These are phyloP conservation scores for Cydia pomonella DNA, from an alignment of 1,140 invertebrate genomes.

Conservation along the genomic window DNA sequence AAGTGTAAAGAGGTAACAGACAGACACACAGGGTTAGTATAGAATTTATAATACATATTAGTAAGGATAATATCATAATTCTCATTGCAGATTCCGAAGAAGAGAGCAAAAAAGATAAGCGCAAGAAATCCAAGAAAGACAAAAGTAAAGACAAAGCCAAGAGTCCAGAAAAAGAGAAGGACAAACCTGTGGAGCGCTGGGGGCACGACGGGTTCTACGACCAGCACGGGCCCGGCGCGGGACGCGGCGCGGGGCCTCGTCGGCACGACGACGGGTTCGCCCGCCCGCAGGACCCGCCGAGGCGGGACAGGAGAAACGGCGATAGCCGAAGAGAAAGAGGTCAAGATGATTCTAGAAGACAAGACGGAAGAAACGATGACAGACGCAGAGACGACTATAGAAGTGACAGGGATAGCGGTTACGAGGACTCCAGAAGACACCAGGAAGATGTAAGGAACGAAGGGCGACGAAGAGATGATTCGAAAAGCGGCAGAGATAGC, in stretches of 20 bases:
- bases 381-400: slow-evolving; percentile 35
- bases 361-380: slow-evolving; percentile 40
- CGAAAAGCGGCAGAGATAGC: slow-evolving; percentile 36
- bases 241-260: slow-evolving; percentile 36
- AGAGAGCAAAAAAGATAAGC: slow-evolving; percentile 53
- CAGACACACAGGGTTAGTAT: no score
- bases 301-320: slow-evolving; percentile 35
- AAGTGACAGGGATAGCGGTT: slow-evolving; percentile 36
- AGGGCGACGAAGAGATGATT: slow-evolving; percentile 30
- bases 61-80: no score
- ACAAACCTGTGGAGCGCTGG: slow-evolving; percentile 59
- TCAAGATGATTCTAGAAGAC: slow-evolving; percentile 33
- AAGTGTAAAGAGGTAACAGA: no score
- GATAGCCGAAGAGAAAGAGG: neutral
- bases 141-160: slow-evolving; percentile 52
- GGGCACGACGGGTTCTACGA: slow-evolving; percentile 74
- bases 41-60: no score
- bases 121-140: slow-evolving; percentile 49
- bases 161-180: slow-evolving; percentile 45
- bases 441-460: slow-evolving; percentile 37
- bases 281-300: slow-evolving; percentile 43
- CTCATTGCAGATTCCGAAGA: slow-evolving; percentile 61
- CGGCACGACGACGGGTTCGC: slow-evolving; percentile 45
- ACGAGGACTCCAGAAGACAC: slow-evolving; percentile 29
- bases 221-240: slow-evolving; percentile 64